Percentiles rank a stretch among this genome's conserved stretches.
Conservation (phyloP, 2,888 invertebrate species). For the Cartodere bifasciata region DNA sequence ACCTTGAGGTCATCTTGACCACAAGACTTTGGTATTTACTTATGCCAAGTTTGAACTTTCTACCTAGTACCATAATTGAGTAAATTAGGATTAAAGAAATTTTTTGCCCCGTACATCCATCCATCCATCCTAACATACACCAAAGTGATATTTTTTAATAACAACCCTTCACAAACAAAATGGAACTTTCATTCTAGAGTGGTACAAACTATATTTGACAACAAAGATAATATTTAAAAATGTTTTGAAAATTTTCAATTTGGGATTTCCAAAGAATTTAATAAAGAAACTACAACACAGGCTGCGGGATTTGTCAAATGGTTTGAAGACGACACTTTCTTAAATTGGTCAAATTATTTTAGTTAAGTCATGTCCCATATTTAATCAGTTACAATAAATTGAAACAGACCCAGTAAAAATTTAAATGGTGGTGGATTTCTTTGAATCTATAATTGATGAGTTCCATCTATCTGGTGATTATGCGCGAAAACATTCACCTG, state of each 20-base stretch:
- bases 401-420: slow-evolving; percentile 10
- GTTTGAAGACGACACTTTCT: slow-evolving; percentile 11
- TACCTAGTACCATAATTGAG: no score
- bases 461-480: no score
- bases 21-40: no score
- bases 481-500: no score
- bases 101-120: no score
- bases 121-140: no score
- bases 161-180: slow-evolving; percentile 11
- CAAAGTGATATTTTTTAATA: no score
- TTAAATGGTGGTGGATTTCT: no score
- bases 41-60: no score
- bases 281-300: not conserved
- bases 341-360: slow-evolving; percentile 21
- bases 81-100: no score
- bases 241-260: slow-evolving; percentile 9
- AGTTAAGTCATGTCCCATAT: slow-evolving; percentile 19
- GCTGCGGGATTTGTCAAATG: slow-evolving; percentile 1
- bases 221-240: slow-evolving; percentile 14
- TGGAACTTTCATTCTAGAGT: slow-evolving; percentile 17
- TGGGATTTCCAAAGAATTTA: not conserved
- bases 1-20: no score
- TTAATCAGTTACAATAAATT: slow-evolving; percentile 15
- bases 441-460: no score
- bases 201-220: slow-evolving; percentile 13